phyloP scores from a whole-genome alignment of 2,797 vertebrate species.

The Babyrousa celebensis region DNA sequence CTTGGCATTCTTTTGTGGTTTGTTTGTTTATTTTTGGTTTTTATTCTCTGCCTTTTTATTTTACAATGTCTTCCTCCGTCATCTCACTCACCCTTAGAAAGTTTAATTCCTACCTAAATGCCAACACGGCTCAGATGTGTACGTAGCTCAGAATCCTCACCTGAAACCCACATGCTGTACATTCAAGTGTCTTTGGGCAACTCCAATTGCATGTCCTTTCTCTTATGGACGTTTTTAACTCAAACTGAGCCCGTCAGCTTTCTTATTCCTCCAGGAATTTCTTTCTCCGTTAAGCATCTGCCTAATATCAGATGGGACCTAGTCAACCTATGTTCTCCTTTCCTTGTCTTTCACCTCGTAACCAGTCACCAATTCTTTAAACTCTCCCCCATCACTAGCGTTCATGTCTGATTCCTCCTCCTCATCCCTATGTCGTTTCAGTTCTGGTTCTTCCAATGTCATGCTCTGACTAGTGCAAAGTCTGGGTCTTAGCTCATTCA shows the following conservation, averaged over 20 bases:
- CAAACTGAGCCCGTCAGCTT: not conserved
- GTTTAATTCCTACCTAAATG: not conserved
- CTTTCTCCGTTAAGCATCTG: no score
- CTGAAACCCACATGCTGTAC: not conserved
- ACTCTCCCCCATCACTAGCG: not conserved
- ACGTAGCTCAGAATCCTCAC: not conserved
- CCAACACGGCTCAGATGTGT: not conserved
- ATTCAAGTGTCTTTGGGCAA: not conserved
- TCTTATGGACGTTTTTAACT: not conserved
- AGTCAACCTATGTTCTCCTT: not conserved
- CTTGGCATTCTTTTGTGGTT: not conserved
- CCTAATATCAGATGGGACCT: not conserved
- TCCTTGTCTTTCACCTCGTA: not conserved
- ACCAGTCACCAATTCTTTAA: not conserved
- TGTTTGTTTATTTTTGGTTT: not conserved
- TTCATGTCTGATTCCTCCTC: not conserved
- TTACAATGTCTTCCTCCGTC: not conserved
- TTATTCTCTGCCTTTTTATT: not conserved
- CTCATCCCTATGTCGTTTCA: not conserved
- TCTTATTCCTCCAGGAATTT: not conserved
- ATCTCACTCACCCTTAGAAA: not conserved
- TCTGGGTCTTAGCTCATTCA: not conserved
- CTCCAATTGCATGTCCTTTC: not conserved
- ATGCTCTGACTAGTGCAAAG: not conserved
- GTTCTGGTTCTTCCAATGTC: not conserved